phyloP scores from a whole-genome alignment of 2,797 vertebrate genomes.

The Esox masquinongy region DNA sequence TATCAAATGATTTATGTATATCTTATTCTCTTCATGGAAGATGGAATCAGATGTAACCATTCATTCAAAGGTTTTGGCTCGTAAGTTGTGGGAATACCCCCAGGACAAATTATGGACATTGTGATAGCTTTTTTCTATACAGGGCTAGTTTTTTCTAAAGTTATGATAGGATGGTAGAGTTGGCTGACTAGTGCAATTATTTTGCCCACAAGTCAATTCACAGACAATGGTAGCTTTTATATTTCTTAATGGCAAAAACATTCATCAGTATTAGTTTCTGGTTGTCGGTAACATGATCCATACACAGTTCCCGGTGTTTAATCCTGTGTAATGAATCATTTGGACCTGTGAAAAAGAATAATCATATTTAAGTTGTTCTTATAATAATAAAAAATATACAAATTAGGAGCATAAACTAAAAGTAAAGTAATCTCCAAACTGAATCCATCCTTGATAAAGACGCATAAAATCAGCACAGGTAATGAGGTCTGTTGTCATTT shows the following conservation, averaged over 20 bases:
- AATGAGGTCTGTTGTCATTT: too few relatives aligned
- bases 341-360: neutral
- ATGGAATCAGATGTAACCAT: neutral
- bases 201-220: conserved; percentile 1
- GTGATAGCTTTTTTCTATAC: neutral
- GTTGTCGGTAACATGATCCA: neutral
- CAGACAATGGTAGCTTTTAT: conserved; percentile 5
- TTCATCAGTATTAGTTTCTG: neutral
- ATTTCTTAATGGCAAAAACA: neutral
- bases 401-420: too few relatives aligned
- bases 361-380: too few relatives aligned
- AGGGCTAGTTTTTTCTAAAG: neutral
- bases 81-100: neutral
- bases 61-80: neutral
- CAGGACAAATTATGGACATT: neutral
- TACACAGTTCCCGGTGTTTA: neutral
- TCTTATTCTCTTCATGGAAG: neutral
- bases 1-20: conserved; percentile 21
- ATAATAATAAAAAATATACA: too few relatives aligned
- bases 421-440: too few relatives aligned
- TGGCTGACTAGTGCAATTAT: neutral
- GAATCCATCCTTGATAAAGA: too few relatives aligned
- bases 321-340: neutral
- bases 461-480: too few relatives aligned
- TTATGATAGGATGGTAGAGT: conserved; percentile 5